phyloP scores from a whole-genome alignment of 2,888 invertebrate genomes.

The Drosophila bunnanda region DNA sequence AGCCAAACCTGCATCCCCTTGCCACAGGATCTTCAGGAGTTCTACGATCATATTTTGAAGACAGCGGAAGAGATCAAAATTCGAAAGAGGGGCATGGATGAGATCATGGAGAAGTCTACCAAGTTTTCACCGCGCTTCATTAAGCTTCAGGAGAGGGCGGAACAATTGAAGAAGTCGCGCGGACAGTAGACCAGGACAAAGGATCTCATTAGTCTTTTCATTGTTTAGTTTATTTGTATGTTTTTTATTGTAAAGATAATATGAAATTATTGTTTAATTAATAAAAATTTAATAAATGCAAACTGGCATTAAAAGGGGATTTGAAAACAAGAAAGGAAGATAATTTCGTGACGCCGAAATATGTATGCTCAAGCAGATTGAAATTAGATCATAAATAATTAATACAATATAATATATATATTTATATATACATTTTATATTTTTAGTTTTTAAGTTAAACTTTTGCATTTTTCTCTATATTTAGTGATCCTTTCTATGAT shows the following conservation, averaged over 20 bases:
- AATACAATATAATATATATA: too few species aligned
- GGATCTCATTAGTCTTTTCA: background rate
- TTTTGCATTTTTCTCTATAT: too few species aligned
- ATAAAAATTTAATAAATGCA: too few species aligned
- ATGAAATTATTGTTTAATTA: background rate
- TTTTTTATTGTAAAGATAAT: constrained; percentile 4
- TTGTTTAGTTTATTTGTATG: constrained; percentile 1
- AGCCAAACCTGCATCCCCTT: constrained; percentile 77
- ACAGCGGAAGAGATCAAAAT: constrained; percentile 61
- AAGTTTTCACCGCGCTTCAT: constrained; percentile 65
- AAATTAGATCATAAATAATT: too few species aligned
- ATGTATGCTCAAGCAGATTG: too few species aligned
- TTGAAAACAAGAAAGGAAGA: too few species aligned
- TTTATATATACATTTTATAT: too few species aligned
- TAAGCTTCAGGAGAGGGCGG: constrained; percentile 73
- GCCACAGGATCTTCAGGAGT: constrained; percentile 75
- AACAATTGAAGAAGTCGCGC: constrained; percentile 63
- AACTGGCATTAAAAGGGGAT: too few species aligned
- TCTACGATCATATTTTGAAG: constrained; percentile 78
- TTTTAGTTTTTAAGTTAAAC: too few species aligned
- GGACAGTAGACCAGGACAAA: too few species aligned
- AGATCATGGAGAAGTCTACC: constrained; percentile 3
- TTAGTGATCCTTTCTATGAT: too few species aligned
- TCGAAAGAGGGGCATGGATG: constrained; percentile 59
- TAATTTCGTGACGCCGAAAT: too few species aligned